A percentile compares a stretch with the other conserved stretches of the same genome.
Evolutionary conservation across 2,888 invertebrate genomes (phyloP).

Genomic region (Lacanobia wlatinum): DNA sequence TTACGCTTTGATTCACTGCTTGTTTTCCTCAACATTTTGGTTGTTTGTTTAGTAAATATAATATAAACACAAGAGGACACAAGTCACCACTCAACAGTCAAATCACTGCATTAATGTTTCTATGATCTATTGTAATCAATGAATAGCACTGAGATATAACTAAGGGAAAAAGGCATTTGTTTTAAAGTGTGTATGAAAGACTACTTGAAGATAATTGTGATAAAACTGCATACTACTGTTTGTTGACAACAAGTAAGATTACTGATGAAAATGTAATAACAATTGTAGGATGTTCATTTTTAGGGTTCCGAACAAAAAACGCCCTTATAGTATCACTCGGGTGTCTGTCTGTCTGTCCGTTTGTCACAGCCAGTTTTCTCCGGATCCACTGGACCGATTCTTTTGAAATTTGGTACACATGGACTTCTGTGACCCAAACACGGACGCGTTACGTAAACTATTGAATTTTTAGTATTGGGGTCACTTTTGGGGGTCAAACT

Average conservation of each 20-base stretch:
- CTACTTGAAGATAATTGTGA: slow-evolving; percentile 41
- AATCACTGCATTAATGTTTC: slow-evolving; percentile 14
- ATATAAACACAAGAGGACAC: neutral
- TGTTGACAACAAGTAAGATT: slow-evolving; percentile 2
- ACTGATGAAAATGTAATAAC: neutral
- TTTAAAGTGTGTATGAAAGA: slow-evolving; percentile 9
- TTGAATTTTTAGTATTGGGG: too few relatives aligned
- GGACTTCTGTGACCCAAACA: too few relatives aligned
- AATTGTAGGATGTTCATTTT: too few relatives aligned
- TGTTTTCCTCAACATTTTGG: slow-evolving; percentile 6
- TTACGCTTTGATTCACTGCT: neutral
- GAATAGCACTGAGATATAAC: slow-evolving; percentile 15
- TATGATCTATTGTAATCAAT: slow-evolving; percentile 42
- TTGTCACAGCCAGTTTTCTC: too few relatives aligned
- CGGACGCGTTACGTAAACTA: too few relatives aligned
- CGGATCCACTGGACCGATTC: too few relatives aligned
- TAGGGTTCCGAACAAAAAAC: too few relatives aligned
- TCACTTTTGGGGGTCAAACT: too few relatives aligned
- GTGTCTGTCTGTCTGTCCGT: too few relatives aligned
- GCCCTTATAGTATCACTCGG: too few relatives aligned
- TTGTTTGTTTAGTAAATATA: neutral
- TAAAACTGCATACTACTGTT: slow-evolving; percentile 8
- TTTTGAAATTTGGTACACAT: too few relatives aligned
- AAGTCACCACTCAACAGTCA: neutral
- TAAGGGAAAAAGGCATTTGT: slow-evolving; percentile 12